These are phyloP conservation scores for Ispidina lecontei DNA, from an alignment of 2,797 vertebrate genomes.

Conservation along the genomic window DNA sequence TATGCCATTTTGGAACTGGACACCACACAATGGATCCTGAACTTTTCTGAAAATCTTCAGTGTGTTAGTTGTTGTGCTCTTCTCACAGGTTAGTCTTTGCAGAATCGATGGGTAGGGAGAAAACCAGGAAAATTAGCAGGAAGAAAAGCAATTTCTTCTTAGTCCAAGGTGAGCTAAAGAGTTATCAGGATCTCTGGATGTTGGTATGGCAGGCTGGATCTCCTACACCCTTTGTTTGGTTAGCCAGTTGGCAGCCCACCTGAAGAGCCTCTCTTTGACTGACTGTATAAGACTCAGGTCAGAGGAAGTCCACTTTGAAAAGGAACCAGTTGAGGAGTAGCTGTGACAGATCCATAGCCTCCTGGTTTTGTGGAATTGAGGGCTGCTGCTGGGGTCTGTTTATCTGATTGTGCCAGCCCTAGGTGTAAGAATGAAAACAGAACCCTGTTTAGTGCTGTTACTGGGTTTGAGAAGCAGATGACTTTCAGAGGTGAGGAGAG, in stretches of 20 bases:
- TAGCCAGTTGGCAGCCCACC: neutral
- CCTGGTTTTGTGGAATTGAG: neutral
- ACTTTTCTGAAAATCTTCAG: conserved; percentile 55
- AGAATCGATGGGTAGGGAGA: neutral
- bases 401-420: neutral
- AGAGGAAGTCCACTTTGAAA: neutral
- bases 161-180: neutral
- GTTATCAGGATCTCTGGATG: neutral
- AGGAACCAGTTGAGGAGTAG: neutral
- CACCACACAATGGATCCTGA: conserved; percentile 51
- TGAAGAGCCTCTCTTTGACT: neutral
- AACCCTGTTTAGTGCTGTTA: neutral
- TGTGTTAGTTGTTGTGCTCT: neutral
- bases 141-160: conserved; percentile 10
- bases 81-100: conserved; percentile 24
- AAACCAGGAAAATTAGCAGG: neutral
- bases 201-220: neutral
- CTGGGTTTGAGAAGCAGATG: conserved; percentile 19
- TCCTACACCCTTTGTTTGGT: neutral
- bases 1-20: conserved; percentile 76
- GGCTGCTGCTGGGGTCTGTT: neutral
- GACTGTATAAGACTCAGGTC: neutral
- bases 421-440: neutral
- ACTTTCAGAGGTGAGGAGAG: neutral
- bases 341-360: neutral